Evolutionary conservation across 1,140 invertebrate genomes (phyloP).

Genomic region (Brachionus rotundiformis): DNA sequence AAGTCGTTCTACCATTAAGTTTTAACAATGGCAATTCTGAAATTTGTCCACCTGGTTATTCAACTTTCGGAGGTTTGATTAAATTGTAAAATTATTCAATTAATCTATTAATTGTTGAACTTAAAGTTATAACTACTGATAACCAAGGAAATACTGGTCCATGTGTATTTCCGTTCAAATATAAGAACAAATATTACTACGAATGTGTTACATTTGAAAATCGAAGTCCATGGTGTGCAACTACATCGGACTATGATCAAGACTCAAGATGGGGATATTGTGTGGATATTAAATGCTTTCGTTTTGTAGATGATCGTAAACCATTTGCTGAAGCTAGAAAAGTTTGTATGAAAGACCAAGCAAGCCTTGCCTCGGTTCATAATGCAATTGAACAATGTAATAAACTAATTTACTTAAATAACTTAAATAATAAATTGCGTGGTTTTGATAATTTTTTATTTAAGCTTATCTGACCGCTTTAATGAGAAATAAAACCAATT

Average conservation of each 20-base stretch:
- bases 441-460: background rate
- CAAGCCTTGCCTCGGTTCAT: slow-evolving; percentile 38
- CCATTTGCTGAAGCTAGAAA: slow-evolving; percentile 44
- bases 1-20: slow-evolving; percentile 40
- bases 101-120: too few relatives aligned
- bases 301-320: slow-evolving; percentile 23
- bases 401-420: background rate
- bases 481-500: slow-evolving; percentile 27
- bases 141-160: background rate
- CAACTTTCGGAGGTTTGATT: slow-evolving; percentile 35
- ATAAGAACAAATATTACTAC: slow-evolving; percentile 52
- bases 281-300: slow-evolving; percentile 33
- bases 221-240: slow-evolving; percentile 52
- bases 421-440: too few relatives aligned
- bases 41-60: slow-evolving; percentile 26
- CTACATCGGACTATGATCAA: slow-evolving; percentile 53
- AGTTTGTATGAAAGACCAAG: slow-evolving; percentile 18
- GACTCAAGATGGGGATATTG: slow-evolving; percentile 54
- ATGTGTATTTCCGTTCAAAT: slow-evolving; percentile 54
- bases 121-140: slow-evolving; percentile 46
- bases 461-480: slow-evolving; percentile 37
- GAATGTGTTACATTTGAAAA: slow-evolving; percentile 50
- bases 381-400: slow-evolving; percentile 37
- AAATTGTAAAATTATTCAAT: too few relatives aligned
- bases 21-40: slow-evolving; percentile 50